phyloP scores from a whole-genome alignment of 2,113 vertebrate species.

The Amia ocellicauda region DNA sequence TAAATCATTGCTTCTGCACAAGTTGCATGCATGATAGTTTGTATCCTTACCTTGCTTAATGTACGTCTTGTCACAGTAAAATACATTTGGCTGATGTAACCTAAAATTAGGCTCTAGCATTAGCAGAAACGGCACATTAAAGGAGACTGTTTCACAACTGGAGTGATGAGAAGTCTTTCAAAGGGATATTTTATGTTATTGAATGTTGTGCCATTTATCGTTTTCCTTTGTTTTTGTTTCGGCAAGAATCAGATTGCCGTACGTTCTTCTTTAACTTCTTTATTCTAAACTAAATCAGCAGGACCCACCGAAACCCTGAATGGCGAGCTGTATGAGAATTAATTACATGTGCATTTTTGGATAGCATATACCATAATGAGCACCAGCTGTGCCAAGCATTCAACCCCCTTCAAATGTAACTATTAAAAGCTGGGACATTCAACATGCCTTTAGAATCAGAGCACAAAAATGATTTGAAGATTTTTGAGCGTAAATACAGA shows the following conservation, averaged over 20 bases:
- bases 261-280: slow-evolving; percentile 16
- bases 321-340: slow-evolving; percentile 81
- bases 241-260: not conserved
- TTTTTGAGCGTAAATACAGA: too few species aligned
- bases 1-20: slow-evolving; percentile 52
- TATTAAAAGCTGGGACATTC: slow-evolving; percentile 68
- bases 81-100: slow-evolving; percentile 54
- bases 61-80: slow-evolving; percentile 41
- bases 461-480: slow-evolving; percentile 35
- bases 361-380: slow-evolving; percentile 86
- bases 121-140: too few species aligned
- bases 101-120: slow-evolving; percentile 37
- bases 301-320: slow-evolving; percentile 56
- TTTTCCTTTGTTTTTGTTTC: too few species aligned
- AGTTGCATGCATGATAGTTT: slow-evolving; percentile 8
- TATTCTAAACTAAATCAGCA: slow-evolving; percentile 19
- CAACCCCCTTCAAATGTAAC: slow-evolving; percentile 85
- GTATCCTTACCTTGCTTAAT: slow-evolving; percentile 29
- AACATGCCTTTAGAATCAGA: slow-evolving; percentile 37
- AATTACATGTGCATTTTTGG: slow-evolving; percentile 92
- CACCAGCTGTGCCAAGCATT: slow-evolving; percentile 86
- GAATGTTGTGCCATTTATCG: too few species aligned
- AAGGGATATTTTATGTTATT: too few species aligned
- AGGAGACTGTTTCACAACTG: too few species aligned
- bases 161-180: too few species aligned